Base-by-base conservation (phyloP, 2,888 invertebrate genomes). In the Nipponacmea schrenckii region DNA sequence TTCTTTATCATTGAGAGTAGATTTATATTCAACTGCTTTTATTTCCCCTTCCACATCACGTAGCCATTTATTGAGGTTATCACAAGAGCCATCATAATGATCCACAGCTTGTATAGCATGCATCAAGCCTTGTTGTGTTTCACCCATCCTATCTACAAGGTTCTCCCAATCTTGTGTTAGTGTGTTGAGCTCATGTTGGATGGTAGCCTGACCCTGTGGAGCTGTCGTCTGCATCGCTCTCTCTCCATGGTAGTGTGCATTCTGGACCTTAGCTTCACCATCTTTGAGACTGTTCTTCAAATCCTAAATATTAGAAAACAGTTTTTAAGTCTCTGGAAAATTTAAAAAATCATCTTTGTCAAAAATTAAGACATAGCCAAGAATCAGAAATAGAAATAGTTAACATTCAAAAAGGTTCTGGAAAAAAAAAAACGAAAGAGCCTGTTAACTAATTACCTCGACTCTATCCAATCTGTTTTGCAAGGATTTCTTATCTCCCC, bases 181-280 rank as follows among this genome's bases (percentile, higher is more conserved):
- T 73, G 93, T 93, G 27, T 85, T 85, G 65, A 97, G 90, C 86
- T 96, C 96, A 85, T 95, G 95, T n/a, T 96, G 91, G 70, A 97
- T 94, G 12, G 94, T 93, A 90, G 96, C 96, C 82, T 97, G 92
- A 2, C 97, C 97, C 84, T 96, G 96, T 0, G 96, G 95, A 68
- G 96, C 96, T 0, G 97, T 97, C 83, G 97, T 96, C 0, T 94
- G 92, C 83, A 97, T 96, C 0, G 96, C 90, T 87, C 95, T 95
- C 89, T 97, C 97, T 1, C 96, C 97, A 63, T 94, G 92, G 81
- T 94, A 94, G 24, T 95, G 92, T 1, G 96, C 92, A 67, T 93
- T 93, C 87, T 96, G 96, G 84, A 97, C 94, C 65, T 92, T 92
- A 0, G 93, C 92, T 68, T 86, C 82, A 17, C 87, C 87, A 64